These are phyloP conservation scores for Candidula unifasciata DNA, from an alignment of 2,888 invertebrate genomes.

Conservation along the genomic window DNA sequence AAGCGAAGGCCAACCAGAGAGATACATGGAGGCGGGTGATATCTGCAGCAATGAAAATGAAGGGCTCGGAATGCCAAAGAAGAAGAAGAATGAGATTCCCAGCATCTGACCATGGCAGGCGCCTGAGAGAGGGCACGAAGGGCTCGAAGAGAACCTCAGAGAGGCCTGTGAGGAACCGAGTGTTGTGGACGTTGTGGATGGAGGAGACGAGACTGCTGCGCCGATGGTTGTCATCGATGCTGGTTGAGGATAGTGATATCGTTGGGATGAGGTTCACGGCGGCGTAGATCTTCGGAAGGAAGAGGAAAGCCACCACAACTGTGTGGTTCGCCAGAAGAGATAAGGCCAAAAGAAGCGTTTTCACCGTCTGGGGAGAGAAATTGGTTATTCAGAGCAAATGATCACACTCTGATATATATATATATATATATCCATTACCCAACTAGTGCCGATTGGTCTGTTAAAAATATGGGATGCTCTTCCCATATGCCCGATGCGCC, in stretches of 20 bases:
- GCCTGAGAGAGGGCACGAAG: background rate
- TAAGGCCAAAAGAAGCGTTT: conserved; percentile 53
- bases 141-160: background rate
- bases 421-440: no score
- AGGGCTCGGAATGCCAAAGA: no score
- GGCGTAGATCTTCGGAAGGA: conserved; percentile 59
- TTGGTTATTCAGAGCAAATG: background rate
- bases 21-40: no score
- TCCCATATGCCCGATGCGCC: no score
- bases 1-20: no score
- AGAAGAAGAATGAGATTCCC: no score
- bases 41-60: no score
- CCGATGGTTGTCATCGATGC: background rate
- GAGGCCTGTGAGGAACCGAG: background rate
- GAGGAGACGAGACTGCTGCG: background rate
- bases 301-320: conserved; percentile 55
- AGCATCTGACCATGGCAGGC: no score
- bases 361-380: conserved; percentile 49
- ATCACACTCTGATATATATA: no score
- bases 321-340: conserved; percentile 58
- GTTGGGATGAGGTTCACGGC: conserved; percentile 45
- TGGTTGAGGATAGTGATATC: background rate
- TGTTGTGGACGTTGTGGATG: background rate
- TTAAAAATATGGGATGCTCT: no score
- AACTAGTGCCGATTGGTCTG: no score